Evolutionary conservation across 37 sponge, comb jelly and placozoan genomes (phyloP), one percentile per base, ranked within the genome.

Genomic region (Halisarca cf. caerulea): DNA sequence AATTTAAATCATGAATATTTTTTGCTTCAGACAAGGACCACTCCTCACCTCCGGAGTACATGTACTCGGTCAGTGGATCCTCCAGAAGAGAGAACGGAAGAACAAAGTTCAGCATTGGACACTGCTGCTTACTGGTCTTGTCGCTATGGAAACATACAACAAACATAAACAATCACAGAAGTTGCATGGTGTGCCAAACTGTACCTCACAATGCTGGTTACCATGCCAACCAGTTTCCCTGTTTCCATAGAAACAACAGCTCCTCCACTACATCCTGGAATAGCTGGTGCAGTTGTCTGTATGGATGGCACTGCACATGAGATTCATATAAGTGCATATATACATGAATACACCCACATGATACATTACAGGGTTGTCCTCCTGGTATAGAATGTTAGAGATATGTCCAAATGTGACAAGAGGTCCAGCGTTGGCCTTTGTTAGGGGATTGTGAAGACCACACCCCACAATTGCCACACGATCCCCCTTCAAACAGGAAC

Each of bases 191-290:
- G 6, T 47, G 51, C 51, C 11, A 47, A 11, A 11, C 51, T 47
- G 66, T 35, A 83, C 83, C 25, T 28, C 43, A 64, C 41, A 25
- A 51, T 66, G 35, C 71, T 69, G 70, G 62, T 41, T 9, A 69
- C 71, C 83, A 83, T 83, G 11, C 83, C 83, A 8, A 83, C 27
- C 8, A 54, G 83, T 69, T 44, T 11, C 3, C 71, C 57, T 25
- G 53, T 69, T 15, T 69, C 71, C 71, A 1, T 47, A 28, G 37
- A n/a, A 25, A 69, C 83, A 25, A 83, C 71, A 8, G 66, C n/a
- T 27, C 83, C 83, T 66, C 83, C 83, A 83, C 83, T 83, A 44
- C 62, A 60, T 4, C 69, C 83, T 2, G 70, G 71, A 35, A 32
- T 41, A 21, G 66, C 55, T 0, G 41, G 70, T 25, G 83, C 83